Evolutionary conservation across 53 echinoderm and acorn worm genomes (phyloP).

Genomic region (Temnopleurus reevesii): DNA sequence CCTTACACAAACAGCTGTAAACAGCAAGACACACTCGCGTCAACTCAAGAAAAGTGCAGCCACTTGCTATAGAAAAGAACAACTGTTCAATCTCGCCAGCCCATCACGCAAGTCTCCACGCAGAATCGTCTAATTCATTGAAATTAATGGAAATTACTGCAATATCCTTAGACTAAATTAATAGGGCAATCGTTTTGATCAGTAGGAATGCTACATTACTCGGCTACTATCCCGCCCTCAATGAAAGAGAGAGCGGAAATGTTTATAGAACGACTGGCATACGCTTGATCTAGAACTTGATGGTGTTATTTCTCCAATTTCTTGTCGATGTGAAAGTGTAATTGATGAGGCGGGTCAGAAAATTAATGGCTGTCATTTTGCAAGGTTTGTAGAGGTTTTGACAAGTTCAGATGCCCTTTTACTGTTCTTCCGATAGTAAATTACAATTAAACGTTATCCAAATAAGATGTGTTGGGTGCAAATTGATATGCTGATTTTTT

Average conservation of each 20-base stretch:
- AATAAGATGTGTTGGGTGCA: background rate
- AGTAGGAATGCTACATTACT: background rate
- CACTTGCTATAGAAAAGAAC: background rate
- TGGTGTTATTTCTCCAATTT: slow-evolving; percentile 2
- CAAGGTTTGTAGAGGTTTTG: background rate
- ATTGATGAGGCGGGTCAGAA: background rate
- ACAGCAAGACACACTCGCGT: background rate
- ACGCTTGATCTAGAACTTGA: background rate
- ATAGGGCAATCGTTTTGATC: slow-evolving; percentile 13
- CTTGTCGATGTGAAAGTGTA: background rate
- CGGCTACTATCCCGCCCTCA: background rate
- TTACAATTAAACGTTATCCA: no score
- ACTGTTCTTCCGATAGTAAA: no score
- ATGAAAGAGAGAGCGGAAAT: background rate
- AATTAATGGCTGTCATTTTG: background rate
- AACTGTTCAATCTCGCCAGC: background rate
- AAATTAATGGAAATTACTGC: slow-evolving; percentile 52
- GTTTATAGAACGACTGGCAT: background rate
- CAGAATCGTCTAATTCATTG: slow-evolving; percentile 43
- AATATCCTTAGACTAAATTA: slow-evolving; percentile 52
- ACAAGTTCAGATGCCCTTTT: background rate
- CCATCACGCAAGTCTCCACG: background rate
- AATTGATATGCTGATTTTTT: no score
- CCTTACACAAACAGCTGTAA: background rate
- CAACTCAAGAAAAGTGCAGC: slow-evolving; percentile 1